Evolutionary conservation across 2,797 vertebrate species (phyloP).

Genomic region (Salmo trutta): DNA sequence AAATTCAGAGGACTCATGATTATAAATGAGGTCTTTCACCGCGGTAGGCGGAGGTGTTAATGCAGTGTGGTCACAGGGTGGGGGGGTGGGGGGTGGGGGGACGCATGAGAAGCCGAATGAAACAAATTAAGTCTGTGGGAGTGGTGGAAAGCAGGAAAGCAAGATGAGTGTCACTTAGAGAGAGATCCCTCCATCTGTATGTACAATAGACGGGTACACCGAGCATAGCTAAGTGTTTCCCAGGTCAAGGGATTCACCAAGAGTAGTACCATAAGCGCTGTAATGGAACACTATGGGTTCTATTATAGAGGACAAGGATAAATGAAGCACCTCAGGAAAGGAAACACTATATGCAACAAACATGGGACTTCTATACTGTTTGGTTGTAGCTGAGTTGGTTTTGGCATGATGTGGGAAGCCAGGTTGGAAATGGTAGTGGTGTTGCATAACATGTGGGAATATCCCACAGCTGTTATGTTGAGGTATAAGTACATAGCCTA

Average conservation of each 20-base stretch:
- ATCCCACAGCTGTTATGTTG: not conserved
- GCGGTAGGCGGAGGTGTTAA: slow-evolving; percentile 27
- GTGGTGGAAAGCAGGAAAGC: slow-evolving; percentile 11
- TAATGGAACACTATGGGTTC: not conserved
- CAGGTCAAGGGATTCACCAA: not conserved
- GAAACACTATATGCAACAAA: not conserved
- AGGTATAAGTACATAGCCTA: not conserved
- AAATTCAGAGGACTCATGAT: slow-evolving; percentile 29
- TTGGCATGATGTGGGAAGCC: too few relatives aligned
- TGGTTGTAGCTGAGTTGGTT: too few relatives aligned
- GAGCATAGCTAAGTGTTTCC: slow-evolving; percentile 1
- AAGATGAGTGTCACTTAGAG: slow-evolving; percentile 15
- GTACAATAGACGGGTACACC: too few relatives aligned
- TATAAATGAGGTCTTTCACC: slow-evolving; percentile 27
- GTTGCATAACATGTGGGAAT: not conserved
- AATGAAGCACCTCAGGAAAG: not conserved
- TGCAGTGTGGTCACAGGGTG: slow-evolving; percentile 1
- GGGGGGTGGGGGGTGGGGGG: not conserved
- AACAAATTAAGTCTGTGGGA: slow-evolving; percentile 28
- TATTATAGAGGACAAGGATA: not conserved
- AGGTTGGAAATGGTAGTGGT: not conserved
- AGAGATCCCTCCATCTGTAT: not conserved
- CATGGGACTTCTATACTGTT: not conserved
- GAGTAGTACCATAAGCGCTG: not conserved
- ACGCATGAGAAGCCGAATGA: slow-evolving; percentile 14